These are phyloP conservation scores for Drosophila trapezifrons DNA, from an alignment of 1,140 invertebrate genomes.

Conservation along the genomic window DNA sequence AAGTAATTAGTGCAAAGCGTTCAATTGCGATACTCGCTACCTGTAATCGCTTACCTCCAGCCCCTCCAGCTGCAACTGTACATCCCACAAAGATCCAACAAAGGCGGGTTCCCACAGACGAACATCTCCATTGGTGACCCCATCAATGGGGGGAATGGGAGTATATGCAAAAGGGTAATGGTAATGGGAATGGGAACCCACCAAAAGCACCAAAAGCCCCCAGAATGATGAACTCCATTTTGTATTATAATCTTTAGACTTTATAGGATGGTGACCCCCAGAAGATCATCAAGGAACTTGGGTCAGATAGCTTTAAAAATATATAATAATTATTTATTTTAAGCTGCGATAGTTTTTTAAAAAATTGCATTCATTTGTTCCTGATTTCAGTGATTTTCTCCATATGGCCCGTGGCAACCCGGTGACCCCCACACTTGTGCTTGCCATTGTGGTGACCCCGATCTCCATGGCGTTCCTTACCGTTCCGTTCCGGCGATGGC, in stretches of 20 bases:
- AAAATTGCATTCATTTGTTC: background rate
- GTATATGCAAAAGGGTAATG: background rate
- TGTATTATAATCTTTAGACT: no score
- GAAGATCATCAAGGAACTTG: no score
- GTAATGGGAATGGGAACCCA: conserved; percentile 6
- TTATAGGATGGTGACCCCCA: background rate
- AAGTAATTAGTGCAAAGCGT: conserved; percentile 80
- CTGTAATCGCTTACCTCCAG: conserved; percentile 4
- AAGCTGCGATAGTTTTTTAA: background rate
- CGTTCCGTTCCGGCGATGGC: background rate
- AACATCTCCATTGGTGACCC: conserved; percentile 12
- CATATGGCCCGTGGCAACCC: background rate
- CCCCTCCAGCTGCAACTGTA: conserved; percentile 26
- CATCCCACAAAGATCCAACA: background rate
- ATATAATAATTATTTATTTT: no score
- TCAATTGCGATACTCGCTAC: conserved; percentile 50
- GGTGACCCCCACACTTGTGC: conserved; percentile 16
- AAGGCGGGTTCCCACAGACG: conserved; percentile 27
- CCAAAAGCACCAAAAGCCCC: background rate
- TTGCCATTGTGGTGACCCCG: conserved; percentile 13
- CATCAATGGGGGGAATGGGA: background rate
- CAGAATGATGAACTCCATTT: conserved; percentile 15
- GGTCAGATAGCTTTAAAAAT: no score
- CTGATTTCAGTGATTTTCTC: background rate
- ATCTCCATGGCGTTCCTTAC: no score